phyloP scores from a whole-genome alignment of 2,797 vertebrate genomes.

The Rhinophrynus dorsalis region DNA sequence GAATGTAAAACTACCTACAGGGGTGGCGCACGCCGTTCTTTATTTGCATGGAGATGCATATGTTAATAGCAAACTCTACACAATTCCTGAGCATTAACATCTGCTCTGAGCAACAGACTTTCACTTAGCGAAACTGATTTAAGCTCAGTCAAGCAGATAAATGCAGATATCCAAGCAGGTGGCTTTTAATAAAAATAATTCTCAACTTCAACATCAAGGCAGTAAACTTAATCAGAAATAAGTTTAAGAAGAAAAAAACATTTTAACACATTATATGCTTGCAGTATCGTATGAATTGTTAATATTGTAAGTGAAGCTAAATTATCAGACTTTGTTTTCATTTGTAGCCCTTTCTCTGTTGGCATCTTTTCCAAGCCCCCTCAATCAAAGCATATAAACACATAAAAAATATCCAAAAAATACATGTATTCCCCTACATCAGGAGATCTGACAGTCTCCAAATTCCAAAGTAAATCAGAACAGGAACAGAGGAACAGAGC shows the following conservation, averaged over 20 bases:
- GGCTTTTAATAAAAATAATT: constrained; percentile 69
- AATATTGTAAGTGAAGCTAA: no score
- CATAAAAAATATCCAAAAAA: no score
- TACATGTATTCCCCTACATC: no score
- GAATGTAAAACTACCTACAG: constrained; percentile 54
- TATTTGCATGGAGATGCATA: constrained; percentile 74
- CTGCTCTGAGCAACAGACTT: constrained; percentile 76
- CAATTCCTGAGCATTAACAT: constrained; percentile 78
- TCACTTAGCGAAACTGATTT: constrained; percentile 80
- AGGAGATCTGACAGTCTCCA: no score
- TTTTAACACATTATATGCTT: no score
- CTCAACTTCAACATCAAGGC: constrained; percentile 68
- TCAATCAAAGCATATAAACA: no score
- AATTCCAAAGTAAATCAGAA: no score
- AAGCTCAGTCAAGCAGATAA: constrained; percentile 81
- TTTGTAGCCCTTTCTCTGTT: no score
- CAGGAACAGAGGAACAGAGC: no score
- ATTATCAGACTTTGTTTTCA: no score
- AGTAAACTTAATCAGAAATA: constrained; percentile 66
- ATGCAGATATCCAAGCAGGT: constrained; percentile 77
- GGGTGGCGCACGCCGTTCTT: constrained; percentile 63
- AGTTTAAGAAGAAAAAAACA: constrained; percentile 6
- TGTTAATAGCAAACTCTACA: constrained; percentile 75
- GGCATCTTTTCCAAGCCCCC: no score
- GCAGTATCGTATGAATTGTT: no score